These are phyloP conservation scores for Ophiothrix spiculata DNA, from an alignment of 35 echinoderm and acorn worm genomes.

Conservation along the genomic window DNA sequence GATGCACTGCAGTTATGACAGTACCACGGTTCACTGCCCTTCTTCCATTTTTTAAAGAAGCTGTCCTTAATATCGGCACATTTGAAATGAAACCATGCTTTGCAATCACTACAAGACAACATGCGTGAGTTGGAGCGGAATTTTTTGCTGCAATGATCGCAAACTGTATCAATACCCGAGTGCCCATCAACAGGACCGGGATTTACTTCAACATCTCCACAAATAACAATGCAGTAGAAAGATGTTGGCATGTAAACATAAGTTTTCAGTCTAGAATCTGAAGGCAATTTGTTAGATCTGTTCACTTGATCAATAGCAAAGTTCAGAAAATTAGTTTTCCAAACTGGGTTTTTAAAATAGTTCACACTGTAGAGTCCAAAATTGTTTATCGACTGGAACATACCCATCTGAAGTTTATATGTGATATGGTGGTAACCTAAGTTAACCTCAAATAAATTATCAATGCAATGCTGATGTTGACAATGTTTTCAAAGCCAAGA, in stretches of 20 bases:
- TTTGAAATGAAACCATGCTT: neutral
- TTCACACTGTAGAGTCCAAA: neutral
- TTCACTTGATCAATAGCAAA: neutral
- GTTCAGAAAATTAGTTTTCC: neutral
- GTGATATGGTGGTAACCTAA: neutral
- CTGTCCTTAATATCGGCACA: neutral
- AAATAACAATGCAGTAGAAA: neutral
- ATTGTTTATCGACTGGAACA: neutral
- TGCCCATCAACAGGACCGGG: neutral
- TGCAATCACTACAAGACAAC: neutral
- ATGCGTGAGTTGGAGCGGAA: neutral
- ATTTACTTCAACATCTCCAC: neutral
- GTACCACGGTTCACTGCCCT: neutral
- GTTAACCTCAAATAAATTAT: neutral
- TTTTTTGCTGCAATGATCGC: neutral
- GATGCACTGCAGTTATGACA: conserved; percentile 10
- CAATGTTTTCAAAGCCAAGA: neutral
- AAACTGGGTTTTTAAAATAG: neutral
- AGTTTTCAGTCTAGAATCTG: too few species aligned
- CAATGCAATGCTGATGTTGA: neutral
- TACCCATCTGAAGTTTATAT: neutral
- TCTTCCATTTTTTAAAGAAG: neutral
- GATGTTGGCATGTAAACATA: neutral
- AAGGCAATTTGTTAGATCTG: too few species aligned
- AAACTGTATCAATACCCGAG: neutral